phyloP scores from a whole-genome alignment of 2,888 invertebrate genomes.

The Drosophila birchii region DNA sequence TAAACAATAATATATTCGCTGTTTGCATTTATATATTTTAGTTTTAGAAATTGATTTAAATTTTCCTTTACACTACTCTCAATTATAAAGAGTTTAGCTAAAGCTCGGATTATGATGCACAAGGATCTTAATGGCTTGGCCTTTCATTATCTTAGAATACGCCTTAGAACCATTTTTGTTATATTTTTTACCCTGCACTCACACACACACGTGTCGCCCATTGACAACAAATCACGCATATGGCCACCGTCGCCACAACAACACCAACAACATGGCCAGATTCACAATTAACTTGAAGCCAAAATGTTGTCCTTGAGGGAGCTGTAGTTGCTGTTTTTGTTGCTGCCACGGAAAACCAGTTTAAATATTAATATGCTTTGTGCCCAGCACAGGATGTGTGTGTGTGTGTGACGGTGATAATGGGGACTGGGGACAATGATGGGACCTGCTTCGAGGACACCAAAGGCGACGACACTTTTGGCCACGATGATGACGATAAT shows the following conservation, averaged over 20 bases:
- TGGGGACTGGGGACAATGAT: conserved; percentile 23
- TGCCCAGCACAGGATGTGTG: conserved; percentile 33
- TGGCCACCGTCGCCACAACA: conserved; percentile 40
- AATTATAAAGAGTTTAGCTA: no score
- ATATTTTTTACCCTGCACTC: not conserved
- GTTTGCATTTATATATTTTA: no score
- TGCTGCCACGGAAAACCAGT: conserved; percentile 59
- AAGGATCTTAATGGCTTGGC: not conserved
- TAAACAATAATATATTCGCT: no score
- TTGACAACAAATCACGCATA: conserved; percentile 74
- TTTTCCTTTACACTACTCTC: not conserved
- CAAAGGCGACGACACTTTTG: conserved; percentile 68
- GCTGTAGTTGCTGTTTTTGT: conserved; percentile 25
- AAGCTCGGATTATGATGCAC: not conserved
- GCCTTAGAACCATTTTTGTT: not conserved
- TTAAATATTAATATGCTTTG: conserved; percentile 76
- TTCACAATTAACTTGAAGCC: conserved; percentile 77
- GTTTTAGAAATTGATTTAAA: no score
- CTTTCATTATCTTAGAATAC: no score
- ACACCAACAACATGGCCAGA: conserved; percentile 36
- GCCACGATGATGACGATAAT: conserved; percentile 42
- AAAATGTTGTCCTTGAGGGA: conserved; percentile 70
- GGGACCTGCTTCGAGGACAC: conserved; percentile 30
- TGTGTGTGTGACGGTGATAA: conserved; percentile 36
- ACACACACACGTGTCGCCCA: conserved; percentile 50